These are phyloP conservation scores for Drosophila rhopaloa DNA, from an alignment of 1,140 invertebrate species.

Conservation along the genomic window DNA sequence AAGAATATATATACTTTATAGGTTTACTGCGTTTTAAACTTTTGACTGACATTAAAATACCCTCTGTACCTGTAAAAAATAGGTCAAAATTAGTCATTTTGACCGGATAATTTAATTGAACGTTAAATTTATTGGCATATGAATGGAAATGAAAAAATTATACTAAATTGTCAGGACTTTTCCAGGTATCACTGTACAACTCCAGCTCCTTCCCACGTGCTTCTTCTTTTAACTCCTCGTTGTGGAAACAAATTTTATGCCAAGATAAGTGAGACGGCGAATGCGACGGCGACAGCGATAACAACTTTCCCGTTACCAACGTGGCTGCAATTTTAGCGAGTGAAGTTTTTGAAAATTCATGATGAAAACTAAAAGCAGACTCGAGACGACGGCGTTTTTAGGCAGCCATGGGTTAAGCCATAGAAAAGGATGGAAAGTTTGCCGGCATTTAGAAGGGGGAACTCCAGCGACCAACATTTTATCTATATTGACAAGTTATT, in stretches of 20 bases:
- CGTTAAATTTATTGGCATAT: too few species aligned
- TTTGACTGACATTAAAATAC: too few species aligned
- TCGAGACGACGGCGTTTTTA: conserved; percentile 22
- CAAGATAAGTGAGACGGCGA: conserved; percentile 70
- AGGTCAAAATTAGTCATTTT: too few species aligned
- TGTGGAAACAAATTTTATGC: conserved; percentile 80
- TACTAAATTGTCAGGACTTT: background rate
- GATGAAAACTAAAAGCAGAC: conserved; percentile 80
- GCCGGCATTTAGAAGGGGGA: conserved; percentile 28
- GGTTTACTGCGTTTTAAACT: too few species aligned
- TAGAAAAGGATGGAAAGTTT: conserved; percentile 31
- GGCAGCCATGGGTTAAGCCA: conserved; percentile 29
- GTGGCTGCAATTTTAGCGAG: conserved; percentile 64
- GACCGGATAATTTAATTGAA: too few species aligned
- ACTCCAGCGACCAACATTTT: conserved; percentile 37
- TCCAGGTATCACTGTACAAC: conserved; percentile 10
- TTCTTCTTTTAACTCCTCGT: background rate
- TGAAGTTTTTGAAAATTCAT: conserved; percentile 76
- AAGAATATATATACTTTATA: too few species aligned
- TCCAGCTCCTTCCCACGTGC: background rate
- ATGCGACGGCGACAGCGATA: conserved; percentile 49
- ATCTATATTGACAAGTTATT: conserved; percentile 75
- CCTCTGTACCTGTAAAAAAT: too few species aligned
- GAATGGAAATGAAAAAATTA: too few species aligned
- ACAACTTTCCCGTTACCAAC: conserved; percentile 53